A percentile compares a stretch with the other conserved stretches of the same genome.
Conservation (phyloP, 1,140 invertebrate genomes). For the Drosophila kurseongensis region DNA sequence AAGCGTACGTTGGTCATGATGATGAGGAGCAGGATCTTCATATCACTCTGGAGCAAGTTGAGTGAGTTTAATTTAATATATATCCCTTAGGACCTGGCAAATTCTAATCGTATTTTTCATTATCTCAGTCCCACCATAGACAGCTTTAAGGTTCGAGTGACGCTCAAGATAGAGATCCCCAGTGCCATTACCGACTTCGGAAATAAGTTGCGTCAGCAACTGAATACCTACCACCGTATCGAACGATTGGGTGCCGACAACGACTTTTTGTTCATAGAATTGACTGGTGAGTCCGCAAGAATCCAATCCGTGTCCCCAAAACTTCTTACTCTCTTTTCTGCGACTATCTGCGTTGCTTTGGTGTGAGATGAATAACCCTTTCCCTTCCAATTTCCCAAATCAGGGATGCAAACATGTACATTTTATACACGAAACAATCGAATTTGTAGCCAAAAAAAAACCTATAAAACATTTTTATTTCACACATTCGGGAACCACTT, state of each 20-base stretch:
- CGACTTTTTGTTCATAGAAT: conserved; percentile 43
- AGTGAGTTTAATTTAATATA: conserved; percentile 43
- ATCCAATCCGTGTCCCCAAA: neutral
- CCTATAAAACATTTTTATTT: too few relatives aligned
- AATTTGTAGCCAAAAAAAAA: neutral
- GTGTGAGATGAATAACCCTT: conserved; percentile 12
- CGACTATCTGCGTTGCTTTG: conserved; percentile 18
- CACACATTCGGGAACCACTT: too few relatives aligned
- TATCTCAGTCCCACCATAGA: conserved; percentile 58
- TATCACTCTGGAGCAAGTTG: conserved; percentile 40
- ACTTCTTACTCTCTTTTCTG: neutral
- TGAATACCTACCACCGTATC: conserved; percentile 41
- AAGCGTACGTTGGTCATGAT: conserved; percentile 52
- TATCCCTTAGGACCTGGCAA: too few relatives aligned
- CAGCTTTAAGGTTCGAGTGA: conserved; percentile 50
- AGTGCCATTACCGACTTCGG: conserved; percentile 45
- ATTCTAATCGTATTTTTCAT: neutral
- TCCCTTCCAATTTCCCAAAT: neutral
- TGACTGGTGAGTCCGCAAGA: conserved; percentile 69
- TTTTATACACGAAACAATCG: neutral
- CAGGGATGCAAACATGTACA: neutral
- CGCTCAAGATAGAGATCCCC: conserved; percentile 64
- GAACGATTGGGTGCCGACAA: conserved; percentile 52
- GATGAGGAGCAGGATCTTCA: conserved; percentile 45
- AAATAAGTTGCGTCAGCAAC: conserved; percentile 41